Conservation (phyloP, 2,797 vertebrate species). For the Mycteria americana region DNA sequence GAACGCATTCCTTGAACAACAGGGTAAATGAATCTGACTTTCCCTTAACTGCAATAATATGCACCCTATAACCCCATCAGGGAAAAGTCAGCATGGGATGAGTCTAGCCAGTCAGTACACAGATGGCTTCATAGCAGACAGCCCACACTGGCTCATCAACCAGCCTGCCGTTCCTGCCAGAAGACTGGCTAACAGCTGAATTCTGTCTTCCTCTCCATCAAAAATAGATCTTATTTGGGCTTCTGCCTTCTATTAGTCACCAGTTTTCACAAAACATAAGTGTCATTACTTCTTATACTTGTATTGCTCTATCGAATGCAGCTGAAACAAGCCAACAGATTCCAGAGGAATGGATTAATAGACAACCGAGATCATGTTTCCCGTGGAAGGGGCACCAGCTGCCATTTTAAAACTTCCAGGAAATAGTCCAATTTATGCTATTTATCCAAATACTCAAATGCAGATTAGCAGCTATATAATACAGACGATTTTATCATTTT, state of each 20-base stretch:
- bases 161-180: background rate
- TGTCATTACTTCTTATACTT: background rate
- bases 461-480: background rate
- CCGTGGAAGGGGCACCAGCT: background rate
- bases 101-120: background rate
- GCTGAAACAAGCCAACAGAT: background rate
- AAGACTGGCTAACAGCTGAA: slow-evolving; percentile 16
- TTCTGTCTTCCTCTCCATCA: slow-evolving; percentile 8
- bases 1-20: background rate
- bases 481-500: background rate
- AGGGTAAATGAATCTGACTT: background rate
- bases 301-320: background rate
- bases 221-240: slow-evolving; percentile 38
- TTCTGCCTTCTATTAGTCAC: slow-evolving; percentile 31
- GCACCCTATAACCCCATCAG: background rate
- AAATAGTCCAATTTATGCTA: background rate
- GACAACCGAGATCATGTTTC: background rate
- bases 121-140: background rate
- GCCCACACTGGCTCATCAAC: background rate
- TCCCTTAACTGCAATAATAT: background rate
- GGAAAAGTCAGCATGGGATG: background rate
- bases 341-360: background rate
- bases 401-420: background rate
- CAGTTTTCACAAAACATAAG: slow-evolving; percentile 33
- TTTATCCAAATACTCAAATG: no score